Evolutionary conservation across 2,113 vertebrate genomes (phyloP), one percentile per base, ranked within the genome.

Genomic region (Mus pahari): DNA sequence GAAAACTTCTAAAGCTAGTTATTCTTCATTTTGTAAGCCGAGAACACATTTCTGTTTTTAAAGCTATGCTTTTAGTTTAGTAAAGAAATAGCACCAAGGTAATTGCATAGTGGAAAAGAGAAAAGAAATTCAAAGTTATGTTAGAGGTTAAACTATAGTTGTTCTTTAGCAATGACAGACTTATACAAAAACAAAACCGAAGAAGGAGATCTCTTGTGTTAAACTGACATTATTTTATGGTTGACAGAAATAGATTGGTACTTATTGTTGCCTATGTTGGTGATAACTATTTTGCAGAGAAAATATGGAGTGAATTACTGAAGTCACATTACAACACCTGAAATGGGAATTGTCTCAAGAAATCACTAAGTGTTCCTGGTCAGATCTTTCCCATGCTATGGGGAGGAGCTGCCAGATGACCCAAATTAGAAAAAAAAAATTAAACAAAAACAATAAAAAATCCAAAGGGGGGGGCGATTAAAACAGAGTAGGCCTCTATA

Each of bases 21-120:
- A 64, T 55, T 53, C 90, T 96, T 97, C 50, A 94, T 97, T 55
- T 28, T 58, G 26, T n/a, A 2, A 48, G 68, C 20, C 75, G 53
- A 70, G 66, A 91, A 94, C 92, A 94, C 50, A 88, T 93, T 45
- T 31, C n/a, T 74, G n/a, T 24, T 45, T 86, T 94, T 77, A 42
- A 31, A 39, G 48, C 2, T 79, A 2, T n/a, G 33, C 50, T 86
- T 94, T 90, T 26, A 81, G 62, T 22, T 91, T 82, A 5, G 16
- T 64, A 28, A 53, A 82, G 8, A 79, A 64, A 82, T 86, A 12
- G 7, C 82, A 64, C 55, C 3, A 74, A n/a, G 60, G 6, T 64
- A 89, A n/a, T 91, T 91, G 24, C 75, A 39, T 48, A 71, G 36
- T 71, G 10, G 22, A 66, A 70, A 77, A 86, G 81, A 5, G 68